These are phyloP conservation scores for Bombus consobrinus DNA, from an alignment of 1,140 invertebrate genomes.

Conservation along the genomic window DNA sequence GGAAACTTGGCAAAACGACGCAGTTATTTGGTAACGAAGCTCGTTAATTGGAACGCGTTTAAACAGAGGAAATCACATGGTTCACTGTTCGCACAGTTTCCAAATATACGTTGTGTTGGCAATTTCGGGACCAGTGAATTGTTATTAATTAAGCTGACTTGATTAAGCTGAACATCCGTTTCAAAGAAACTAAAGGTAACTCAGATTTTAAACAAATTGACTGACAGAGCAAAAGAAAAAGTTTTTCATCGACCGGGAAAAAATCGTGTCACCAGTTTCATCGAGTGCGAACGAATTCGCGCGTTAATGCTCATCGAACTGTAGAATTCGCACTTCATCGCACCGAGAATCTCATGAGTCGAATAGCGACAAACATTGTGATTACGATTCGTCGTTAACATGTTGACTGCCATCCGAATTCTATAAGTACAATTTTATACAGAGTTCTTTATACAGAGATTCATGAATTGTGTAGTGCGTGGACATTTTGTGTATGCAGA, in stretches of 20 bases:
- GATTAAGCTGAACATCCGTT: too few species aligned
- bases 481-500: too few species aligned
- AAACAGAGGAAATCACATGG: too few species aligned
- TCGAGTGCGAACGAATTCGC: neutral
- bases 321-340: conserved; percentile 19
- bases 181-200: too few species aligned
- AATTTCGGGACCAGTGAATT: neutral
- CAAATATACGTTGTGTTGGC: neutral
- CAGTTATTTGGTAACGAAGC: neutral
- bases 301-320: conserved; percentile 9
- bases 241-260: neutral
- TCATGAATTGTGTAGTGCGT: too few species aligned
- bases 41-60: conserved; percentile 3
- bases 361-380: neutral
- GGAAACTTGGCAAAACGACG: neutral
- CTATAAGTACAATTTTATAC: too few species aligned
- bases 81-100: neutral
- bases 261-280: neutral
- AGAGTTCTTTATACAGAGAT: too few species aligned
- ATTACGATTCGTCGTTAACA: neutral
- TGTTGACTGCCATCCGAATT: too few species aligned
- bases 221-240: neutral
- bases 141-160: neutral
- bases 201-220: neutral
- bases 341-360: neutral